These are phyloP conservation scores for Lamellibrachia satsuma DNA, from an alignment of 2,888 invertebrate genomes.

Conservation along the genomic window DNA sequence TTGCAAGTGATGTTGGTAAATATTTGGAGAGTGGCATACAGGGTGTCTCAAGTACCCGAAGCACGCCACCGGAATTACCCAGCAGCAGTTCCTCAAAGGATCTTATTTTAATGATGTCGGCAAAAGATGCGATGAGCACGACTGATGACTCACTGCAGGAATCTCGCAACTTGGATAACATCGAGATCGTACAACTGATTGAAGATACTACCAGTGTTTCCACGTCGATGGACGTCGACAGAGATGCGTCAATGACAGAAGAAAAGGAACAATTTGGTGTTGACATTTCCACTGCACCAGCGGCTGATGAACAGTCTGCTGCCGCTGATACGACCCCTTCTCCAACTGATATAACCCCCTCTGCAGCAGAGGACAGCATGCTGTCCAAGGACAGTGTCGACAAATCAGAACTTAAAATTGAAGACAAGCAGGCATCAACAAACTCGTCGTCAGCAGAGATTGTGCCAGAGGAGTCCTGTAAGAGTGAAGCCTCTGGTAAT, in stretches of 20 bases:
- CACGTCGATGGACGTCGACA: not conserved
- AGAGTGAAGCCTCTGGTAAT: not conserved
- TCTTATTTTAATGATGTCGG: not conserved
- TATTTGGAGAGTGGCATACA: constrained; percentile 8
- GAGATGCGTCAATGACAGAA: not conserved
- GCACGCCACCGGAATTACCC: not conserved
- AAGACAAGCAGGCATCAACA: not conserved
- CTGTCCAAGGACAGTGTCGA: not conserved
- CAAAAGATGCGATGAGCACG: not conserved
- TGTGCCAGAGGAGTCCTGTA: not conserved
- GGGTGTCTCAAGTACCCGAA: not conserved
- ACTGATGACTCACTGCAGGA: not conserved
- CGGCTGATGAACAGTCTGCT: not conserved
- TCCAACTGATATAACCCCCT: not conserved
- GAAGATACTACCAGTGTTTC: not conserved
- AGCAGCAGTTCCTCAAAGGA: constrained; percentile 12
- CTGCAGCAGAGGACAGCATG: not conserved
- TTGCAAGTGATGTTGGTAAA: not conserved
- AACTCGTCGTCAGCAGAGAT: not conserved
- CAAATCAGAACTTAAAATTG: not conserved
- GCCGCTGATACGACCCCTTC: not conserved
- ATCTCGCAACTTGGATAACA: not conserved
- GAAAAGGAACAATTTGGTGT: not conserved
- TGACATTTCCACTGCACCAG: not conserved
- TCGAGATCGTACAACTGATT: not conserved